Base-by-base conservation (phyloP, 2,888 invertebrate genomes). In the Chaetogeoica ovagalla region DNA sequence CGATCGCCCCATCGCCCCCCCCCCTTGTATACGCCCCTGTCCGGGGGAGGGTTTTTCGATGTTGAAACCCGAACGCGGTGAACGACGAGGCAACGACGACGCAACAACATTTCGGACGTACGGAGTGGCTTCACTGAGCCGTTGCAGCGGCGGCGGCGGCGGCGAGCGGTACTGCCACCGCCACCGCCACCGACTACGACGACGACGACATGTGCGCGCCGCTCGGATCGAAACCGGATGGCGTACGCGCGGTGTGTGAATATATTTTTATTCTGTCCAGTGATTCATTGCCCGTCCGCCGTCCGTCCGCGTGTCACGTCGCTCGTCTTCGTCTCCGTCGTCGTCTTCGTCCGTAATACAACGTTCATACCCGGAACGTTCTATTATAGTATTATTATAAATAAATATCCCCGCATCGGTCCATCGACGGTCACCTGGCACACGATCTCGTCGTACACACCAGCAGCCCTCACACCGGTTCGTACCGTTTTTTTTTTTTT, bases 251-350 rank as follows among this genome's bases (percentile, higher is more conserved):
- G 69, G 68, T 15, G 43, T 19, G 55, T 30, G 30, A 30, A 30
- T 30, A 30, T 30, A 2, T 2, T 30, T 30, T 30, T 30, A 2
- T 30, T 30, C 2, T 55, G 37, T 23, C 21, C 66, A 66, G 19
- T 75, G 75, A 75, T 66, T 75, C 75, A 75, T 75, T 75, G 17
- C 66, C 57, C 65, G 66, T 57, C 66, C 55, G 63, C 19, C 75
- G 65, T 65, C 55, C 57, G 75, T 57, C 43, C 19, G 66, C 57
- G 75, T 0, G n/a, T 13, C 55, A 65, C n/a, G 63, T 65, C 74
- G 9, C 43, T 5, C 39, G 57, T 57, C 39, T 5, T 30, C 60
- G 69, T 59, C 21, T n/a, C n/a, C 11, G 52, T 5, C 37, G 55
- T 52, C 43, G 43, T 6, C 43, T 3, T 43, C 43, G 43, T 43